A percentile compares a stretch with the other conserved stretches of the same genome.
Evolutionary conservation across 2,113 vertebrate genomes (phyloP).

Genomic region (Dascyllus trimaculatus): DNA sequence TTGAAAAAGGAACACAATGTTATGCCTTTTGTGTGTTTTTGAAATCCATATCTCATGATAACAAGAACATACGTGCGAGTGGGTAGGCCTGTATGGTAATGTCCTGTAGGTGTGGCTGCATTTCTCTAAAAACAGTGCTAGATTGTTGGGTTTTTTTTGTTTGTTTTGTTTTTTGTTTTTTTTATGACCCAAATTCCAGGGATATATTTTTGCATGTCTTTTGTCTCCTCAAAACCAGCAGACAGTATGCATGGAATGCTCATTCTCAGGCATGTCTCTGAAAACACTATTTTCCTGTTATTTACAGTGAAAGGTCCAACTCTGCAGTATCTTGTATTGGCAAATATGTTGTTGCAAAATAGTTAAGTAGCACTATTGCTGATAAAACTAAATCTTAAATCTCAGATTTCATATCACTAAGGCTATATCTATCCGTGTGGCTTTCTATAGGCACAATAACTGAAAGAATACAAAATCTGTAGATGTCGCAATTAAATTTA

Average conservation of each 20-base stretch:
- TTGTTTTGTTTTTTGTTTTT: constrained; percentile 12
- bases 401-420: neutral
- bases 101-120: constrained; percentile 34
- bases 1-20: constrained; percentile 49
- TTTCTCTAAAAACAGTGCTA: constrained; percentile 38
- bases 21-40: constrained; percentile 39
- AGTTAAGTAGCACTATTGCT: neutral
- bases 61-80: constrained; percentile 10
- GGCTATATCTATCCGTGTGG: neutral
- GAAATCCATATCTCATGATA: constrained; percentile 36
- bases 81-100: neutral
- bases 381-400: neutral
- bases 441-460: neutral
- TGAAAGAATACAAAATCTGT: constrained; percentile 29
- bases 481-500: constrained; percentile 48
- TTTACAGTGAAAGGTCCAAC: constrained; percentile 20
- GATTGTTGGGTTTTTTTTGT: no score
- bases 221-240: constrained; percentile 18
- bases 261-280: constrained; percentile 20
- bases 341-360: neutral
- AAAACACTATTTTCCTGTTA: constrained; percentile 34
- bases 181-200: constrained; percentile 29
- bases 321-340: constrained; percentile 32
- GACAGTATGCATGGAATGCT: constrained; percentile 33
- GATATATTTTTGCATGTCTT: constrained; percentile 42